Evolutionary conservation across 2,113 vertebrate species (phyloP).

Genomic region (Equus przewalskii): DNA sequence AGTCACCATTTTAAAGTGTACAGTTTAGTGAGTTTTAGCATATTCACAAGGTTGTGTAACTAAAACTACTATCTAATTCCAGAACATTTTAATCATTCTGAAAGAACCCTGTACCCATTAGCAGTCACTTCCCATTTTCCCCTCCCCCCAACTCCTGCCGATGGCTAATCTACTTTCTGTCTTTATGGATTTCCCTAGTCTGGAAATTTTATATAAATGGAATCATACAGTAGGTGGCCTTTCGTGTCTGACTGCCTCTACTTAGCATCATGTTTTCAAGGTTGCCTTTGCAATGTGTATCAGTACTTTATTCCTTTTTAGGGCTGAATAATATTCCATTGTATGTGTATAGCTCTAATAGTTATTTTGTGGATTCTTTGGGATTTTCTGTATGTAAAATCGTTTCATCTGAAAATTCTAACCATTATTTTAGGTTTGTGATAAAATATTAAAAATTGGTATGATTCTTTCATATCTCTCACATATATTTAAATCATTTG

Average conservation of each 20-base stretch:
- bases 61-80: background rate
- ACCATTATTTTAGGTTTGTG: background rate
- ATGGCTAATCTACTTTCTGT: background rate
- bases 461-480: background rate
- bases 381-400: background rate
- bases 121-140: background rate
- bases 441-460: background rate
- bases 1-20: background rate
- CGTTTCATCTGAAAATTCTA: background rate
- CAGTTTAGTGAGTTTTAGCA: background rate
- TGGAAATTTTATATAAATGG: background rate
- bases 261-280: background rate
- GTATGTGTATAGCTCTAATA: accelerated
- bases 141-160: background rate
- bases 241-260: background rate
- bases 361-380: background rate
- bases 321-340: background rate
- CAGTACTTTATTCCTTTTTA: background rate
- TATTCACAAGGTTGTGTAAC: background rate
- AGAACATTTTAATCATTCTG: background rate
- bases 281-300: too few relatives aligned
- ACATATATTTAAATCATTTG: background rate
- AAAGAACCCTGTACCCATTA: background rate
- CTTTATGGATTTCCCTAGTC: background rate
- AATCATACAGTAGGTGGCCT: background rate